Evolutionary conservation across 2,113 vertebrate genomes (phyloP).

Genomic region (Calyptomena viridis): DNA sequence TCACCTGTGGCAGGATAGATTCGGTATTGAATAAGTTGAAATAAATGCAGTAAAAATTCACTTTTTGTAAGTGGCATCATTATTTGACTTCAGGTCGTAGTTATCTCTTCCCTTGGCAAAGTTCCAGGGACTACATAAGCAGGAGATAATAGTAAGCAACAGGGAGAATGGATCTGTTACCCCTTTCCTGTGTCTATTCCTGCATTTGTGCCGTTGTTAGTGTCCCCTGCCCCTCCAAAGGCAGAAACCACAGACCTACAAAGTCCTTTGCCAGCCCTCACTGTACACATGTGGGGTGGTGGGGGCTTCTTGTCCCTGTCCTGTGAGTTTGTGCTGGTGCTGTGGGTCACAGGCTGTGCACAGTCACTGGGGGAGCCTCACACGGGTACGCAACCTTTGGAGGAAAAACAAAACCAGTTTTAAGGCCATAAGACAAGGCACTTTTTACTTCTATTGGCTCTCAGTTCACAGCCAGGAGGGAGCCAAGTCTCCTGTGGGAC

Average conservation of each 20-base stretch:
- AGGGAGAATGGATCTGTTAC: background rate
- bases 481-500: background rate
- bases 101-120: background rate
- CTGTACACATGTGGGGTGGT: background rate
- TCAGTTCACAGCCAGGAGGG: background rate
- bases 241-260: background rate
- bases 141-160: background rate
- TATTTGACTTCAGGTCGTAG: background rate
- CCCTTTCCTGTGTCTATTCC: background rate
- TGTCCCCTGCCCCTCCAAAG: background rate
- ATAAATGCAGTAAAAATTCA: background rate
- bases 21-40: background rate
- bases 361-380: rapidly evolving
- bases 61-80: background rate
- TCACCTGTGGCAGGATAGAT: background rate
- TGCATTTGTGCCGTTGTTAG: background rate
- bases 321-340: background rate
- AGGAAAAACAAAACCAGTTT: background rate
- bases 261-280: background rate
- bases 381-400: background rate
- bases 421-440: background rate
- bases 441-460: background rate
- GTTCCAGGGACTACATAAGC: background rate
- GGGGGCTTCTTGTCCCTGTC: background rate
- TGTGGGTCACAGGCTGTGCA: background rate